Evolutionary conservation across 2,888 invertebrate genomes (phyloP), one percentile per base, ranked within the genome.

Genomic region (Catonia carolina): DNA sequence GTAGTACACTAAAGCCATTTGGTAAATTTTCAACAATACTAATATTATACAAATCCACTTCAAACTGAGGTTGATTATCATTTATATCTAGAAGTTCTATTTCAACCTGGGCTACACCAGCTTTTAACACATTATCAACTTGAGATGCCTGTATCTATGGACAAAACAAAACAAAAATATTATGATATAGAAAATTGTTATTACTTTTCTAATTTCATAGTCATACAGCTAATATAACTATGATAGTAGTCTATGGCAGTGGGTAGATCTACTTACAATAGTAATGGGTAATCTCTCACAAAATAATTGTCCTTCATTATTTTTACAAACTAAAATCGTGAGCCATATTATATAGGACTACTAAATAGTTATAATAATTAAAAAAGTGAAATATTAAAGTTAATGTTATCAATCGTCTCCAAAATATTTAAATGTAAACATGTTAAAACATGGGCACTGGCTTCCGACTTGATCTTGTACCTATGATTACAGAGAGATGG

Each of bases 1-100:
- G 81, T 22, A 83, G 70, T 4, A 83, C 82, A 64, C 82, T 82
- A 66, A 83, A 83, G 1, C 91, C 91, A 65, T 88, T 89, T 0
- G 92, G 92, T 23, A 92, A 75, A 70, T 93, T 93, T 70, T 93
- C 93, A 41, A 92, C 91, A 61, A 93, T 92, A 63, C 91, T 92
- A 62, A 93, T 91, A 66, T 92, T 92, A 69, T 93, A 92, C 66
- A 88, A 83, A 66, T 90, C 90, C 0, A 89, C 89, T 69, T 92
- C 91, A 64, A 93, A 93, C 66, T 89, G 86, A 0, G 91, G 91
- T 18, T 86, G 73, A 70, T 92, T 91, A 69, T 92, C 91, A 67
- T 92, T 89, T 8, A 89, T 72, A 67, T 90, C 89, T 35, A 85
- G 68, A 2, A 89, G 74, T 71, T 89, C 81, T 0, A 90, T 74